phyloP scores from a whole-genome alignment of 2,797 vertebrate genomes.

The Novumbra hubbsi region DNA sequence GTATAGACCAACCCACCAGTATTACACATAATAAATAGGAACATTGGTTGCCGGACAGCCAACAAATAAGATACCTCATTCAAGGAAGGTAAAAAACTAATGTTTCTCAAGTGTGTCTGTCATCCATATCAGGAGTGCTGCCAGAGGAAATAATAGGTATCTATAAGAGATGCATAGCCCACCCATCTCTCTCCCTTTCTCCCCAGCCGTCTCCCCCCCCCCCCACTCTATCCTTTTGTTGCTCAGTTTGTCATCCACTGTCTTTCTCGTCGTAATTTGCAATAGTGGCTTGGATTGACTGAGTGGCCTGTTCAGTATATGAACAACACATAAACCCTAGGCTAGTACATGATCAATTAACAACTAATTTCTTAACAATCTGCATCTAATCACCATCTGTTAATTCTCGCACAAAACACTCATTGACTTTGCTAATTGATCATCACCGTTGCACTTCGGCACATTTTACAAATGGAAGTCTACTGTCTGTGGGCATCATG shows the following conservation, averaged over 20 bases:
- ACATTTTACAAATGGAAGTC: slow-evolving; percentile 29
- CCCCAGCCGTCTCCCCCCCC: neutral
- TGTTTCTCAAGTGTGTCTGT: neutral
- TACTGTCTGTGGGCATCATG: neutral
- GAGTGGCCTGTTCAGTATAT: slow-evolving; percentile 6
- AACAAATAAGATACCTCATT: neutral
- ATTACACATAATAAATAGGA: no score
- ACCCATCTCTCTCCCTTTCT: neutral
- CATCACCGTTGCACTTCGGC: slow-evolving; percentile 23
- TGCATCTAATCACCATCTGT: slow-evolving; percentile 56
- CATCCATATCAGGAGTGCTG: neutral
- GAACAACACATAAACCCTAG: slow-evolving; percentile 27
- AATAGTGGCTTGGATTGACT: slow-evolving; percentile 22
- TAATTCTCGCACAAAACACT: slow-evolving; percentile 51
- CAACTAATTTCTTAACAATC: slow-evolving; percentile 52
- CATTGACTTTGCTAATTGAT: slow-evolving; percentile 42
- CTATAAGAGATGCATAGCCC: slow-evolving; percentile 21
- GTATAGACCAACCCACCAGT: no score
- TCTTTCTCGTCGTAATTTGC: slow-evolving; percentile 9
- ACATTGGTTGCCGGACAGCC: no score
- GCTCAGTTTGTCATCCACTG: neutral
- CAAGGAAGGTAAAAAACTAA: neutral
- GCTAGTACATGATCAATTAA: slow-evolving; percentile 53
- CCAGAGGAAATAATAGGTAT: neutral
- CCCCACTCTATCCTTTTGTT: no score